Evolutionary conservation across 2,888 invertebrate genomes (phyloP), one percentile per base, ranked within the genome.

Genomic region (Yponomeuta cagnagella): DNA sequence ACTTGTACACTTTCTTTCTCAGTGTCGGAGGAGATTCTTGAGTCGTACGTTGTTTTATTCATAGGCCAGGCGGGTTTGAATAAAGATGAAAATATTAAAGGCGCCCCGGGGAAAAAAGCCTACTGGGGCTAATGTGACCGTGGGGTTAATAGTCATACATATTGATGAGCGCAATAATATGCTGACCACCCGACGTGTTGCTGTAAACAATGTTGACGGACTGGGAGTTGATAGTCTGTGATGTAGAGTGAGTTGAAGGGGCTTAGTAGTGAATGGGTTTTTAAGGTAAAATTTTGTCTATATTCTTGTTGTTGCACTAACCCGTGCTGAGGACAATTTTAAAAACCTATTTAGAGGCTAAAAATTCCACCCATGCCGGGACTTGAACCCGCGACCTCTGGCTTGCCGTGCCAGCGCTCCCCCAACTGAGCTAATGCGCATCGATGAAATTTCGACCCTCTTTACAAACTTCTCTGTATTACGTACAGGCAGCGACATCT

Each of bases 31-130:
- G 10, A 65, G 30, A 31, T 23, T 30, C 10, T 65, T 65, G 48
- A 58, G 69, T 48, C 10, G 48, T 37, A 30, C 63, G 70, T 80
- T 90, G 90, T 90, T 88, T 90, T 90, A 90, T 91, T 91, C 90
- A 90, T 90, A 82, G 85, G 79, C 82, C 81, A 82, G 85, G 79
- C 82, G 81, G 84, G 79, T 89, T 89, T 90, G 90, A 90, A 91
- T 90, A 90, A 90, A 91, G 89, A 91, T 91, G 90, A 86, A 89
- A 90, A 89, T 90, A 90, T 90, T 89, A 90, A 88, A 86, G 83
- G 81, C 81, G 77, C 81, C 80, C 52, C 81, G 81, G 82, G 84
- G 43, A 8, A 83, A 86, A 87, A 84, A 77, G 82, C 78, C 78
- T 80, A 81, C 84, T 77, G 76, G 77, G 81, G 85, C 84, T 88